Conservation (phyloP, 2,888 invertebrate genomes). For the Cinara cedri region DNA sequence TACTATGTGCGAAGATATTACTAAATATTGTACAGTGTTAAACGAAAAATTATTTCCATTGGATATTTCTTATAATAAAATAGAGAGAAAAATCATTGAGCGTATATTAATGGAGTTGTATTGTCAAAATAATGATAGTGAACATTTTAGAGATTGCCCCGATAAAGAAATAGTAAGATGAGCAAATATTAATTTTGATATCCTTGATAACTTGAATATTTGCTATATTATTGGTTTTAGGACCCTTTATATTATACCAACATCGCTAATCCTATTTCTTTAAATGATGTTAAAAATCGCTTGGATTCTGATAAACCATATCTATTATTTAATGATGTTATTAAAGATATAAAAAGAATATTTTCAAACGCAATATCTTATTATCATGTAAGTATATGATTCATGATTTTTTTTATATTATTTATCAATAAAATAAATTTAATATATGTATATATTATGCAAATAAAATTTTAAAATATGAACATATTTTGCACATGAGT, state of each 20-base stretch:
- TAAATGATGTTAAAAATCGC: neutral
- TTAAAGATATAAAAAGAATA: neutral
- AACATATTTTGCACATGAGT: no score
- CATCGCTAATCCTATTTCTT: neutral
- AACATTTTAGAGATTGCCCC: neutral
- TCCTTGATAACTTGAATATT: neutral
- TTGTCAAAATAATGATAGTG: neutral
- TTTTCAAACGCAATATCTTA: neutral
- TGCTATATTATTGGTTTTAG: neutral
- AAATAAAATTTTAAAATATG: no score
- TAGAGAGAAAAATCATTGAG: neutral
- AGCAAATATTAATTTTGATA: neutral
- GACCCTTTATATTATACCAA: neutral
- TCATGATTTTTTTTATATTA: neutral
- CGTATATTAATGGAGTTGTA: neutral
- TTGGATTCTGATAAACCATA: neutral
- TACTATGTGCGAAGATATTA: neutral
- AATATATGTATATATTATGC: no score
- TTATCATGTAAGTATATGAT: neutral
- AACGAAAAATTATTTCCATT: neutral
- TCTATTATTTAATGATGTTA: no score
- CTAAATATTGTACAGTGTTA: neutral
- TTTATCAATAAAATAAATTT: no score
- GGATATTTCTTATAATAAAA: no score
- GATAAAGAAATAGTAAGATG: neutral